Evolutionary conservation across 2,797 vertebrate genomes (phyloP).

Genomic region (Sebastolobus altivelis): DNA sequence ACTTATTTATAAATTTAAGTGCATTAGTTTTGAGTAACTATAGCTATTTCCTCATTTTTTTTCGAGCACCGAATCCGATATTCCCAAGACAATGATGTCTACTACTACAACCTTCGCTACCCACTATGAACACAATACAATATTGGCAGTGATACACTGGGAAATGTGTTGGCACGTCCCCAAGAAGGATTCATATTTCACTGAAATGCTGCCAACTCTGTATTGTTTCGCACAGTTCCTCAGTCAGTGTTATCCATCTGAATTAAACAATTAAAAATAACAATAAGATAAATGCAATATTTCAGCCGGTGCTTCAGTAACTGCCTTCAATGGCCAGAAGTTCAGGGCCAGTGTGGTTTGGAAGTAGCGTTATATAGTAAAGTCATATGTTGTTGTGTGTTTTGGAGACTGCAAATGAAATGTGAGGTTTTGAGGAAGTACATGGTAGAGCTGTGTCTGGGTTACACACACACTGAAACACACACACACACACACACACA

Average conservation of each 20-base stretch:
- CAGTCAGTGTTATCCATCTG: neutral
- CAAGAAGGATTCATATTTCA: neutral
- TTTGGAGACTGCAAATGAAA: neutral
- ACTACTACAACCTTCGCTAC: neutral
- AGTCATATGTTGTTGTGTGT: neutral
- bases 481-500: neutral
- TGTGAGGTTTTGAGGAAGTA: neutral
- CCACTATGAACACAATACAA: neutral
- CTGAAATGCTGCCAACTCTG: neutral
- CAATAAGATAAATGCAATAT: neutral
- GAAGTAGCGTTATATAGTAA: neutral
- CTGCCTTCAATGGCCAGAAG: neutral
- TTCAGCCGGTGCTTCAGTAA: neutral
- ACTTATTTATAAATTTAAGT: neutral
- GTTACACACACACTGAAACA: neutral
- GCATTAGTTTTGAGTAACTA: neutral
- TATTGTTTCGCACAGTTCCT: neutral
- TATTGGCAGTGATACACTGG: neutral
- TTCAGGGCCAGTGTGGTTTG: neutral
- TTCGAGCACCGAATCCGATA: neutral
- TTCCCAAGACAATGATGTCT: neutral
- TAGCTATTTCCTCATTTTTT: neutral
- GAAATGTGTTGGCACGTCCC: too few relatives aligned
- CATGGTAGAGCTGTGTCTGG: neutral
- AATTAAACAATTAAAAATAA: neutral